Evolutionary conservation across 2,113 vertebrate species (phyloP), one percentile per base, ranked within the genome.

Genomic region (Sinocyclocheilus anophthalmus): DNA sequence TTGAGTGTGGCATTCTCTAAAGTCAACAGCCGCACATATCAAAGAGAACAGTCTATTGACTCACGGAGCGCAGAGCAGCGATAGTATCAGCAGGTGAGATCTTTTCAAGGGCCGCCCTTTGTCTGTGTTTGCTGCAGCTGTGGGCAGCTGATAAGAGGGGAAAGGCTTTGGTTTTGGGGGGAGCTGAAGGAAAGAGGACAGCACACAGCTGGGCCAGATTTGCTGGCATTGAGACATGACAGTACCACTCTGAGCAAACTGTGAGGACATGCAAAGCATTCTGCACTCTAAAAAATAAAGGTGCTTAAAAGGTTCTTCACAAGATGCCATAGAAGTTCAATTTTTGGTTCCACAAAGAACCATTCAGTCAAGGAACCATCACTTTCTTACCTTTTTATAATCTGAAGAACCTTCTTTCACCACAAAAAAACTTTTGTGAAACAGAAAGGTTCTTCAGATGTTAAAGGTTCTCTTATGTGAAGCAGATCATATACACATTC

Each of bases 31-130:
- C 9, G 42, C 42, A 45, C 42, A 10, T 45, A 45, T 93, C 89
- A 94, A 93, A 93, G 90, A 90, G 85, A 91, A 91, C 33, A 88
- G 93, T 93, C 91, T 94, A 90, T 89, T 92, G 91, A 86, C 90
- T 87, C 84, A 84, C 13, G 57, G 88, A 91, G 87, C 90, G 82
- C 37, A 87, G 91, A 88, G 88, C 84, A 88, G 39, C 90, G 94
- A 95, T 95, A 93, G 91, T 85, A 95, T 95, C 95, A 91, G 94
- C 94, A 95, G 94, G 93, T 94, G 94, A 95, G 92, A 89, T 83
- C 84, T 88, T 90, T 88, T 94, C 92, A 92, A 91, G 90, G 87
- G 48, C 88, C 86, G 83, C 85, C 88, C 92, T 93, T 92, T 91
- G 89, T 93, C 88, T 91, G 89, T 88, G 91, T 93, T 93, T 92